Evolutionary conservation across 2,888 invertebrate genomes (phyloP), one percentile per base, ranked within the genome.

Genomic region (Scaeva pyrastri): DNA sequence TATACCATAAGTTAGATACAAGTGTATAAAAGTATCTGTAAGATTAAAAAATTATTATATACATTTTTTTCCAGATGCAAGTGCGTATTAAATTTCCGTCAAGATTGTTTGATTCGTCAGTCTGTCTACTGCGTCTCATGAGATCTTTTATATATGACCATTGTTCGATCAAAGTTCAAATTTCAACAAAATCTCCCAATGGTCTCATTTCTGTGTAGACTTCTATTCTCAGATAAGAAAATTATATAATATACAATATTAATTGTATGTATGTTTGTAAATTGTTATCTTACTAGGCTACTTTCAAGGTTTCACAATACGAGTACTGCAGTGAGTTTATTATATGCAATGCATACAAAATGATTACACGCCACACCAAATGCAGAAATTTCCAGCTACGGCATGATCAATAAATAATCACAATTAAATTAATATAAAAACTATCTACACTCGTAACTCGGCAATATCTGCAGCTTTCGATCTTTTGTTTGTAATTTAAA

Each of bases 221-320:
- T 60, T 60, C 21, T 41, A 41, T 21, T 60, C 1, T 14, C 39
- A 41, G 60, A 60, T 60, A 60, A 60, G 21, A 39, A 60, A 7
- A 21, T n/a, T n/a, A 2, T 21, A 21, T 4, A 16, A 6, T 52
- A 52, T 23, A 21, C n/a, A 10, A 0, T 7, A 31, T 31, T 8
- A 31, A 31, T 7, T 31, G n/a, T n/a, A n/a, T n/a, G n/a, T n/a
- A n/a, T n/a, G n/a, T n/a, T n/a, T n/a, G 2, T 7, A 31, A 1
- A 36, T 21, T 36, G 11, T 60, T 41, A 60, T 60, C 60, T 60
- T 60, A 60, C 21, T 60, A 60, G 41, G 60, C 41, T 39, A 60
- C 21, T 60, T 60, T 60, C 60, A 60, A 60, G 60, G 60, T 41
- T 60, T 60, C 14, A n/a, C n/a, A n/a, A n/a, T n/a, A n/a, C n/a